Percentiles rank a stretch among this genome's conserved stretches.
Conservation (phyloP, 2,797 vertebrate genomes). For the Ctenopoma kingsleyae region DNA sequence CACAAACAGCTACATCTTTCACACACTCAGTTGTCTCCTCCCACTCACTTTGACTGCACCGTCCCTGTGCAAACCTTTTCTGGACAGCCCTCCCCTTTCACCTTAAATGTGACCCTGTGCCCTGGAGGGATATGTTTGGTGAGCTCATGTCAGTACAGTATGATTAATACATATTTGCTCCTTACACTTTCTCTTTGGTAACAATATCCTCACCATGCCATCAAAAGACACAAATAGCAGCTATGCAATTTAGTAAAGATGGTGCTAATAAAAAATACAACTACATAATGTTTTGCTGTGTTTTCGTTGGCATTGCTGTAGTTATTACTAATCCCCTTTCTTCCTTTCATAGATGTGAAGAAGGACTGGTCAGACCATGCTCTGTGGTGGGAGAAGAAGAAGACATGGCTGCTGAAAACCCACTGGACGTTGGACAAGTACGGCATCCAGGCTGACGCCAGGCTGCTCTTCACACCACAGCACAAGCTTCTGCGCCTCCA, state of each 20-base stretch:
- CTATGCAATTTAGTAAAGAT: background rate
- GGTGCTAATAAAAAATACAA: background rate
- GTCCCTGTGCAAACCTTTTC: slow-evolving; percentile 46
- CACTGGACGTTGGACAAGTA: slow-evolving; percentile 99
- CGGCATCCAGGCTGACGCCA: slow-evolving; percentile 97
- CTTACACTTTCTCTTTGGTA: slow-evolving; percentile 33
- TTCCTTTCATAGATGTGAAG: slow-evolving; percentile 90
- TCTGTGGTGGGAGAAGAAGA: slow-evolving; percentile 99
- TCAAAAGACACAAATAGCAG: background rate
- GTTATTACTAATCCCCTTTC: background rate
- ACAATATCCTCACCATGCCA: background rate
- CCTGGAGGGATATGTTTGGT: slow-evolving; percentile 59
- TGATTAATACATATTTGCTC: slow-evolving; percentile 19
- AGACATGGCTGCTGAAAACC: slow-evolving; percentile 98
- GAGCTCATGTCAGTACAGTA: slow-evolving; percentile 50
- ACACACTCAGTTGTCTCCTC: slow-evolving; percentile 55
- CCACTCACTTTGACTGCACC: slow-evolving; percentile 52
- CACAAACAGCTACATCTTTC: slow-evolving; percentile 71
- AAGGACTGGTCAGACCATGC: slow-evolving; percentile 99
- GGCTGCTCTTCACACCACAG: slow-evolving; percentile 97
- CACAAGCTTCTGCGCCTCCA: slow-evolving; percentile 98
- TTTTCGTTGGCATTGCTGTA: background rate
- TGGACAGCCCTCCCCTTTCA: slow-evolving; percentile 1
- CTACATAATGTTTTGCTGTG: background rate
- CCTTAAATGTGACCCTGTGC: slow-evolving; percentile 52